Percentiles rank a stretch among this genome's conserved stretches.
phyloP scores from a whole-genome alignment of 2,113 vertebrate species.

The Brevimyrus niger region DNA sequence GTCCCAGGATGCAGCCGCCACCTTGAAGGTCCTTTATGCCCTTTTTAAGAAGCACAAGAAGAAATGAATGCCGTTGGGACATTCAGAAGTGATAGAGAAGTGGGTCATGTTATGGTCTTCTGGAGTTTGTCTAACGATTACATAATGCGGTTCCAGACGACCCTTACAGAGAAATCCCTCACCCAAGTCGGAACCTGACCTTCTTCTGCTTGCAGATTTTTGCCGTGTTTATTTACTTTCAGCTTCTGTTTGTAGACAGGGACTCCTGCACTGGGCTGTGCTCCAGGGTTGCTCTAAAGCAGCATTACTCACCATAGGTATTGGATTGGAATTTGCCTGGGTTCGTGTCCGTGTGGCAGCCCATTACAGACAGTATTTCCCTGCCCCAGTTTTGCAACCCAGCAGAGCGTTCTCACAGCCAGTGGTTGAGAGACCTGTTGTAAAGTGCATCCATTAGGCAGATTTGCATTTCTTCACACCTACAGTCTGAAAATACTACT shows the following conservation, averaged over 20 bases:
- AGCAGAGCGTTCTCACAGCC: not conserved
- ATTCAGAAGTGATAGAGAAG: not conserved
- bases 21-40: slow-evolving; percentile 70
- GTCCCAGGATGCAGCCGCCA: slow-evolving; percentile 63
- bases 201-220: not conserved
- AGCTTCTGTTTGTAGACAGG: not conserved
- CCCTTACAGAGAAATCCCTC: not conserved
- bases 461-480: not conserved
- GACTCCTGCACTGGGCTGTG: not conserved
- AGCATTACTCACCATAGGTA: not conserved
- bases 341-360: not conserved
- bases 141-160: not conserved
- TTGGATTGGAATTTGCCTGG: not conserved
- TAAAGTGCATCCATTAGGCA: not conserved
- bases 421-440: not conserved
- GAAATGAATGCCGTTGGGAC: slow-evolving; percentile 40
- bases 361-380: not conserved
- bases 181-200: not conserved
- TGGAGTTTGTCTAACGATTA: not conserved
- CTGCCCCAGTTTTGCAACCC: not conserved
- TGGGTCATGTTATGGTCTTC: not conserved
- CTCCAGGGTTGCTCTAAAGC: not conserved
- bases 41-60: slow-evolving; percentile 72
- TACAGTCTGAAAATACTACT: not conserved
- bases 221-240: not conserved